Evolutionary conservation across 2,797 vertebrate genomes (phyloP).

Genomic region (Spea hammondii): DNA sequence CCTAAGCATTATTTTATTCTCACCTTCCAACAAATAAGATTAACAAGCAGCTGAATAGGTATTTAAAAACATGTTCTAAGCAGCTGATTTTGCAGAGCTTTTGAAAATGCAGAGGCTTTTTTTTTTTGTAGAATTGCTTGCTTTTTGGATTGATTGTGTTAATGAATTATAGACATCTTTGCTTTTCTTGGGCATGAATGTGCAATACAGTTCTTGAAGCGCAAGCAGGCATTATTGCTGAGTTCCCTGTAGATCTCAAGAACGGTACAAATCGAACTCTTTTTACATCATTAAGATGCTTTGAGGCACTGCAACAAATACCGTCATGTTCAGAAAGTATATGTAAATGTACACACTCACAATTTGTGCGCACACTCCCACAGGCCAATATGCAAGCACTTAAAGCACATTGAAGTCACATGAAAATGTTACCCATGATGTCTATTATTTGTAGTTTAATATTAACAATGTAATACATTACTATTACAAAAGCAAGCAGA

Average conservation of each 20-base stretch:
- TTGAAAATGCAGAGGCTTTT: constrained; percentile 3
- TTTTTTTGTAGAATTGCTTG: not conserved
- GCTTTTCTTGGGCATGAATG: constrained; percentile 12
- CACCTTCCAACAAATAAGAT: not conserved
- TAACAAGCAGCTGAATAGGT: constrained; percentile 4
- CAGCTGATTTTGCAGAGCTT: not conserved
- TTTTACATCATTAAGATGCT: not conserved
- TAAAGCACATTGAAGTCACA: too few species aligned
- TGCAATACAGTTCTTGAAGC: constrained; percentile 15
- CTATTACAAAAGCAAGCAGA: too few species aligned
- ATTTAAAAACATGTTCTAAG: not conserved
- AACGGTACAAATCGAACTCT: constrained; percentile 11
- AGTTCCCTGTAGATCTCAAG: constrained; percentile 10
- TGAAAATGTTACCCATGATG: too few species aligned
- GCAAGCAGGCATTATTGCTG: not conserved
- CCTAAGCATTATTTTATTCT: not conserved
- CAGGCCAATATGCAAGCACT: too few species aligned
- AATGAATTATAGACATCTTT: constrained; percentile 17
- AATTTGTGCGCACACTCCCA: too few species aligned
- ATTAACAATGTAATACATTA: too few species aligned
- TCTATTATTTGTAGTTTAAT: too few species aligned
- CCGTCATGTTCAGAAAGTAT: not conserved
- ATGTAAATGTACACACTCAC: not conserved
- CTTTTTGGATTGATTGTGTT: constrained; percentile 5
- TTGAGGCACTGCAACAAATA: not conserved